Base-by-base conservation (phyloP, 2,113 vertebrate genomes). In the Centrocercus urophasianus region DNA sequence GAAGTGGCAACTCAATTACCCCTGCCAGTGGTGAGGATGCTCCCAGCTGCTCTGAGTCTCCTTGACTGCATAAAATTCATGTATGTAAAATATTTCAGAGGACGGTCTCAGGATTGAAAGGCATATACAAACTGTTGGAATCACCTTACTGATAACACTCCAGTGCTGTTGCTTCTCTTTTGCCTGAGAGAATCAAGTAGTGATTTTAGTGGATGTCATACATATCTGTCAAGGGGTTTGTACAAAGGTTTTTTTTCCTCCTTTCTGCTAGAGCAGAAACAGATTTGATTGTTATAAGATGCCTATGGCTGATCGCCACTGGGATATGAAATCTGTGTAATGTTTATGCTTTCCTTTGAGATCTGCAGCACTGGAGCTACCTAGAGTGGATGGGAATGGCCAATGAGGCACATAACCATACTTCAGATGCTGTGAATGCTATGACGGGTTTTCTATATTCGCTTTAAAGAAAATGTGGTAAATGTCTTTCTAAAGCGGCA, bases 51-150 rank as follows among this genome's bases (percentile, higher is more conserved):
- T 94, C 72, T 59, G 27, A 56, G 54, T 76, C 54, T 93, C 40
- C 67, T 66, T 66, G 59, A 78, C 86, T 95, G 93, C 92, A 97
- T 96, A 93, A 95, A 96, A 96, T 90, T 81, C 47, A 63, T 16
- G 59, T 57, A 84, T 45, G 79, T 73, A 88, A 95, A 94, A 89
- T 77, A 77, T 34, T 92, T 93, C 74, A 89, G 38, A 90, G 86
- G 93, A 79, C 42, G 67, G 64, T 71, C 93, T 90, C 82, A 88
- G 87, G 42, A 94, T 42, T 85, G 75, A 63, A 91, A 74, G 93
- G 71, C 52, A 93, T 24, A 88, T 13, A 91, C 1, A 34, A 89
- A 92, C 34, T 52, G 47, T 45, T 83, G 40, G 84, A 43, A 92
- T 86, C 45, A 71, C 91, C 79, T 84, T 86, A 47, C 47, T 76